Conservation (phyloP, 2,888 invertebrate species). For the Dichetophora obliterata region DNA sequence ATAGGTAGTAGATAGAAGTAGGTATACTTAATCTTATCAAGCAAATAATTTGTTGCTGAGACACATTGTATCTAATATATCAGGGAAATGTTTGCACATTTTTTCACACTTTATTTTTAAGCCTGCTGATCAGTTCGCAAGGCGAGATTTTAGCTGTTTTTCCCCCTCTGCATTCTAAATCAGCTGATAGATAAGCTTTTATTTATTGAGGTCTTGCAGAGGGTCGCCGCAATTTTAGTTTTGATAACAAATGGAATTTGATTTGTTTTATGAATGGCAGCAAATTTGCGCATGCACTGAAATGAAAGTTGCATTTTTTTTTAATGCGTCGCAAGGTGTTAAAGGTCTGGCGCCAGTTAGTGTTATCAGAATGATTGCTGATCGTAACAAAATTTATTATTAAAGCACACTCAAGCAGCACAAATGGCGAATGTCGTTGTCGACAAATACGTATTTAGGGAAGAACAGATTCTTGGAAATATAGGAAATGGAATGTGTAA, state of each 20-base stretch:
- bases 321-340: constrained; percentile 33
- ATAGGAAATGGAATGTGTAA: too few species aligned
- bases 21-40: constrained; percentile 16
- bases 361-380: constrained; percentile 7
- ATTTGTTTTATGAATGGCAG: constrained; percentile 27
- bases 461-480: too few species aligned
- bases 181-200: constrained; percentile 17
- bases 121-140: neutral
- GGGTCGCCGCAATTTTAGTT: constrained; percentile 11
- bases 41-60: constrained; percentile 5
- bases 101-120: constrained; percentile 20
- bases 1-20: too few species aligned
- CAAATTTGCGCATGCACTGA: neutral
- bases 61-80: neutral
- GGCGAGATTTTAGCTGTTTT: neutral
- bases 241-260: constrained; percentile 26
- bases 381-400: neutral
- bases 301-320: constrained; percentile 3
- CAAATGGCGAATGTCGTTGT: too few species aligned
- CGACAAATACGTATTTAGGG: too few species aligned
- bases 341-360: constrained; percentile 41
- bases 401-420: too few species aligned
- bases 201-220: constrained; percentile 11
- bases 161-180: neutral
- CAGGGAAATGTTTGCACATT: constrained; percentile 2